Conservation (phyloP, 2,888 invertebrate genomes). For the Brenthis hecate region DNA sequence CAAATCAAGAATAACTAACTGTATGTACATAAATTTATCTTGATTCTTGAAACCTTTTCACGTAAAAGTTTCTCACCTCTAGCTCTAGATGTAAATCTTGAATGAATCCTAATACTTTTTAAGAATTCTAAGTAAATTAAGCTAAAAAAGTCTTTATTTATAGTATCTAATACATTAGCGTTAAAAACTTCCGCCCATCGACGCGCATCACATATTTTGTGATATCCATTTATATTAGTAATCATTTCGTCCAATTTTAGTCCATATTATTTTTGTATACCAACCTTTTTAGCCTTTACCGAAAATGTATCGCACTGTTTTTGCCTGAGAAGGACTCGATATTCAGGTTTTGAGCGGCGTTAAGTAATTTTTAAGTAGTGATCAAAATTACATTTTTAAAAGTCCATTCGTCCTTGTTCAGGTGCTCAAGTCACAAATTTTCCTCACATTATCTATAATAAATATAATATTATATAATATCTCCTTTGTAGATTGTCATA, state of each 20-base stretch:
- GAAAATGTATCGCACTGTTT: neutral
- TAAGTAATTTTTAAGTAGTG: slow-evolving; percentile 1
- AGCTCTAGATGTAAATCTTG: slow-evolving; percentile 65
- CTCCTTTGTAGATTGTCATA: neutral
- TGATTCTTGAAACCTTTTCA: neutral
- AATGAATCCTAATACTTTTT: slow-evolving; percentile 62
- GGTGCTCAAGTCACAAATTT: slow-evolving; percentile 48
- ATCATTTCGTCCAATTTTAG: slow-evolving; percentile 19
- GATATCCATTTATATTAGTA: slow-evolving; percentile 34
- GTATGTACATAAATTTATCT: too few species aligned
- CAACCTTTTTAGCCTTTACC: slow-evolving; percentile 8
- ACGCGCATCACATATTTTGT: slow-evolving; percentile 36
- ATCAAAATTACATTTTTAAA: slow-evolving; percentile 22
- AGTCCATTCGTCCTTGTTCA: slow-evolving; percentile 35
- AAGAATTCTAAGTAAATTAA: slow-evolving; percentile 16
- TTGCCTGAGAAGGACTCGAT: slow-evolving; percentile 6
- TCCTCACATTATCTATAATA: neutral
- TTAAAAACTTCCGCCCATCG: slow-evolving; percentile 40
- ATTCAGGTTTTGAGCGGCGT: slow-evolving; percentile 1
- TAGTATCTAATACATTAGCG: slow-evolving; percentile 19
- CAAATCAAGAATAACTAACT: too few species aligned
- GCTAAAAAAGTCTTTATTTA: slow-evolving; percentile 38
- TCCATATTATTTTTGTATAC: slow-evolving; percentile 16
- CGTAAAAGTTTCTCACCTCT: slow-evolving; percentile 33
- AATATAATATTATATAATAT: neutral